Evolutionary conservation across 2,888 invertebrate genomes (phyloP).

Genomic region (Vannuccia rotundouncinata): DNA sequence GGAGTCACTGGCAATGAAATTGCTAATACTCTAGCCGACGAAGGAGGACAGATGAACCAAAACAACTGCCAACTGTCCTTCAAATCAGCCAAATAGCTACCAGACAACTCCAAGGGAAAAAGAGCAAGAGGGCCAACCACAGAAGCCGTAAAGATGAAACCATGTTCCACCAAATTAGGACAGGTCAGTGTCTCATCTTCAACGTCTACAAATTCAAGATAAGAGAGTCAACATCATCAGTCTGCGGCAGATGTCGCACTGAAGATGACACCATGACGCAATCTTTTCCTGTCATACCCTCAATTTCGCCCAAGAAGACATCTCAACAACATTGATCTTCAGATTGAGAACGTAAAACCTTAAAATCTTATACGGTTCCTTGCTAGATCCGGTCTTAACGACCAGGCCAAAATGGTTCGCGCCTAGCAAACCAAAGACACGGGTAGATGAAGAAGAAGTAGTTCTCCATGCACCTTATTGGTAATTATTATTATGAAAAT

Average conservation of each 20-base stretch:
- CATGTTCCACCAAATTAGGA: neutral
- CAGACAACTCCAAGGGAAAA: neutral
- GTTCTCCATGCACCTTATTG: too few species aligned
- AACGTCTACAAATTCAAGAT: neutral
- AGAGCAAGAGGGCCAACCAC: neutral
- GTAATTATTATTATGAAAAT: too few species aligned
- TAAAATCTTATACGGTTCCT: neutral
- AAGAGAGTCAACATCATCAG: neutral
- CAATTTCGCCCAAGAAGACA: constrained; percentile 42
- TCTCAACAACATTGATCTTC: neutral
- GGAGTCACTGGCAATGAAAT: too few species aligned
- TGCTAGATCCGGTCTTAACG: neutral
- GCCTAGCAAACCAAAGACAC: too few species aligned
- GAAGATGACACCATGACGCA: neutral
- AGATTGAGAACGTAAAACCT: neutral
- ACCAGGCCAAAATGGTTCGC: neutral
- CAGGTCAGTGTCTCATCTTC: neutral
- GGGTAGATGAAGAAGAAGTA: too few species aligned
- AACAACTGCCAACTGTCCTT: too few species aligned
- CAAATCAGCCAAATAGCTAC: too few species aligned
- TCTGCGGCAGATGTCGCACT: neutral
- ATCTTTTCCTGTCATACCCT: neutral
- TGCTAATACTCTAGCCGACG: too few species aligned
- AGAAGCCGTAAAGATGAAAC: neutral
- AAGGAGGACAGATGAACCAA: too few species aligned